Evolutionary conservation across 2,113 vertebrate genomes (phyloP), one percentile per base, ranked within the genome.

Genomic region (Pseudorectes ferrugineus): DNA sequence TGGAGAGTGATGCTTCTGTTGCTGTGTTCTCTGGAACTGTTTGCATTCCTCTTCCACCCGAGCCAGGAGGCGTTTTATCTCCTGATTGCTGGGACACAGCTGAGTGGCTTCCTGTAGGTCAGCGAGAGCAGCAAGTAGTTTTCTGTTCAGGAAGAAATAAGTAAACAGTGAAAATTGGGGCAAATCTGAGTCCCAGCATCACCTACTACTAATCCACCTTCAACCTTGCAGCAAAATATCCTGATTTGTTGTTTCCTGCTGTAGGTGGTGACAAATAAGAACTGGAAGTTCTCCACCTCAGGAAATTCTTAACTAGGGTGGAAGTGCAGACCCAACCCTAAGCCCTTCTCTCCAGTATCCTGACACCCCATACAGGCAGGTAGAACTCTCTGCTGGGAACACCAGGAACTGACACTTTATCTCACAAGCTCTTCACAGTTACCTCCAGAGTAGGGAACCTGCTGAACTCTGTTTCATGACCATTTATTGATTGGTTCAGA

Each of bases 21-120:
- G 98, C 88, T 99, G 99, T 35, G 96, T 93, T 70, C 98, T 98
- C 97, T 99, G 99, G 86, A 99, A 96, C 87, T 99, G 99, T 77
- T 98, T 99, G 87, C 98, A 99, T 80, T 99, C 99, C 40, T 99
- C 99, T 91, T 99, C 99, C 1, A 99, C 99, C 2, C 99, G 98
- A 28, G 98, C 98, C 95, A 99, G 96, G 29, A 99, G 97, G 14
- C 99, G 98, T 52, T 98, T 98, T 96, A 99, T 99, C 94, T 99
- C 99, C 35, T 99, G 98, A 94, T 99, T 99, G 82, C 98, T 97
- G 52, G 99, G 99, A 92, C 99, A 99, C 62, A 99, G 98, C 85
- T 98, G 99, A 85, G 98, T 96, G 2, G 99, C 99, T 93, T 99
- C 99, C 33, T 98, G 98, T 36, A 99, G 91, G 96, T 99, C 99